Conservation (phyloP, 2,888 invertebrate species). For the Diplolepis rosae region DNA sequence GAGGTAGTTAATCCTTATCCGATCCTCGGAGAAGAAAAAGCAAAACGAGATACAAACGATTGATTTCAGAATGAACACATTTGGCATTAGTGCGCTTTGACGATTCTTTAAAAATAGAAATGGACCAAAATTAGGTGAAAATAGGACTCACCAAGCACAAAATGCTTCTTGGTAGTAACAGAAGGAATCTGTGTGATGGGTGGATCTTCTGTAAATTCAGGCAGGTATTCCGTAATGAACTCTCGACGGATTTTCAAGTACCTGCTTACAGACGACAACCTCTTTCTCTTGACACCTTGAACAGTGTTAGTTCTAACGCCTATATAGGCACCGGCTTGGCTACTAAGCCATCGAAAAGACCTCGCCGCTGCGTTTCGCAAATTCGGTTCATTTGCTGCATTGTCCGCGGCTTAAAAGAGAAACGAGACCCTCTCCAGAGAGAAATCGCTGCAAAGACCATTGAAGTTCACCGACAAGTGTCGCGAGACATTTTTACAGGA, state of each 20-base stretch:
- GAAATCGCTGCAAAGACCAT: slow-evolving; percentile 67
- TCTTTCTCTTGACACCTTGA: slow-evolving; percentile 69
- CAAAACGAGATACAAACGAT: slow-evolving; percentile 28
- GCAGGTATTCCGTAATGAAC: slow-evolving; percentile 50
- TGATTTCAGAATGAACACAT: slow-evolving; percentile 29
- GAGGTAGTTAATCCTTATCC: slow-evolving; percentile 22
- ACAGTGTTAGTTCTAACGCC: slow-evolving; percentile 73
- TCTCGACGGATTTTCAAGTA: slow-evolving; percentile 45
- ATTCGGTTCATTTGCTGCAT: slow-evolving; percentile 74
- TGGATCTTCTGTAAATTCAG: slow-evolving; percentile 24
- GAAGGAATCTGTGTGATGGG: background rate
- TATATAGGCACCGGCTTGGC: slow-evolving; percentile 58
- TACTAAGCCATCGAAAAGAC: slow-evolving; percentile 60
- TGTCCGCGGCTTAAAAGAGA: slow-evolving; percentile 69
- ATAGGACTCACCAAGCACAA: slow-evolving; percentile 7
- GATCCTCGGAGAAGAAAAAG: slow-evolving; percentile 5
- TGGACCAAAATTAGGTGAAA: slow-evolving; percentile 27
- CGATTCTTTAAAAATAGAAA: slow-evolving; percentile 26
- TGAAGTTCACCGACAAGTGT: slow-evolving; percentile 70
- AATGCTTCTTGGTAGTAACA: slow-evolving; percentile 14
- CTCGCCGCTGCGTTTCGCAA: slow-evolving; percentile 67
- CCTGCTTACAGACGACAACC: slow-evolving; percentile 49
- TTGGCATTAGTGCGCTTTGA: slow-evolving; percentile 20
- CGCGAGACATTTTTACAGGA: slow-evolving; percentile 32
- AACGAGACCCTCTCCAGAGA: slow-evolving; percentile 65